phyloP scores from a whole-genome alignment of 1,140 invertebrate species.

The Andrena cerasifolii region DNA sequence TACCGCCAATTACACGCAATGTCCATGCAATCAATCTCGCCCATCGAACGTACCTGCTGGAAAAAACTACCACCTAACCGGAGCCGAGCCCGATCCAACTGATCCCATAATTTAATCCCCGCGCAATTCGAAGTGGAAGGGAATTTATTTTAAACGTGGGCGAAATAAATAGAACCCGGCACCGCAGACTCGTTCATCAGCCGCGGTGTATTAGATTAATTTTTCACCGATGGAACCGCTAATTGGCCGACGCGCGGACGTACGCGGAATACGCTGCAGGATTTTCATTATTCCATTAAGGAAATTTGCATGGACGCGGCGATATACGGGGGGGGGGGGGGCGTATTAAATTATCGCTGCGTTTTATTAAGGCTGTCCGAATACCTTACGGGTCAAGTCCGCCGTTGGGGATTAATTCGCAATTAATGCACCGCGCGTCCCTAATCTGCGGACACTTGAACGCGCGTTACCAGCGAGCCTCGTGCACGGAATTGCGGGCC shows the following conservation, averaged over 20 bases:
- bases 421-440: slow-evolving; percentile 25
- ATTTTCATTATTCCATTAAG: slow-evolving; percentile 48
- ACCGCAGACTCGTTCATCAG: neutral
- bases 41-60: too few species aligned
- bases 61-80: too few species aligned
- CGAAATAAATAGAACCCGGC: slow-evolving; percentile 1
- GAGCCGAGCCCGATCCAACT: too few species aligned
- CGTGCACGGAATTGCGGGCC: too few species aligned
- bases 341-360: slow-evolving; percentile 28
- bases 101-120: too few species aligned
- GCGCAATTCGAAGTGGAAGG: too few species aligned
- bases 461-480: slow-evolving; percentile 28
- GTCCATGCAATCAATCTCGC: too few species aligned
- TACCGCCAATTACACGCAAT: too few species aligned
- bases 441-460: slow-evolving; percentile 28
- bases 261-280: slow-evolving; percentile 6
- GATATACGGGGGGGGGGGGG: neutral
- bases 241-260: slow-evolving; percentile 25
- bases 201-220: slow-evolving; percentile 27
- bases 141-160: neutral
- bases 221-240: slow-evolving; percentile 25
- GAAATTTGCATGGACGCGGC: neutral
- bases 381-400: slow-evolving; percentile 34
- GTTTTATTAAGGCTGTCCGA: slow-evolving; percentile 25
- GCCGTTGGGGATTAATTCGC: slow-evolving; percentile 33